These are phyloP conservation scores for Sylvia borin DNA, from an alignment of 2,797 vertebrate species.

Conservation along the genomic window DNA sequence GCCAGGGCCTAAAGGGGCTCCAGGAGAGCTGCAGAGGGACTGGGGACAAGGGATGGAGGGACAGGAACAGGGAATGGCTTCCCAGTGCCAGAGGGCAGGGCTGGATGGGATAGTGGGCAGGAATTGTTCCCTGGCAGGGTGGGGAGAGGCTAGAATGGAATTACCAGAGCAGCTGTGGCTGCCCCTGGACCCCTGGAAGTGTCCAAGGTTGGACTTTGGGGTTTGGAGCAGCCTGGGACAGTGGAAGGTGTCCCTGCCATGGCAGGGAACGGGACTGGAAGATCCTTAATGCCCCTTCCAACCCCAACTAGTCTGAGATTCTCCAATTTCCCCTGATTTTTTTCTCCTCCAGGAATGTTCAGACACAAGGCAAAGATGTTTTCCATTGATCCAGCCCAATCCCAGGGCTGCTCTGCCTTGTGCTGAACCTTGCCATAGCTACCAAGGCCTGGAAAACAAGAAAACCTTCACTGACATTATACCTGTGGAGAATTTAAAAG, in stretches of 20 bases:
- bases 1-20: neutral
- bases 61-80: neutral
- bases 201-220: fast-evolving
- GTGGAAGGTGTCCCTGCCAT: neutral
- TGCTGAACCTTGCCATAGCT: neutral
- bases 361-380: neutral
- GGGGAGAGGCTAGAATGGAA: neutral
- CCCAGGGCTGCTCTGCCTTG: neutral
- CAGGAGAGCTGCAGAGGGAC: neutral
- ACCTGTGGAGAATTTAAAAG: neutral
- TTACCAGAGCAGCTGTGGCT: neutral
- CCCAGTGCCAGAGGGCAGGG: too few species aligned
- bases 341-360: neutral
- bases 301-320: neutral
- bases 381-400: neutral
- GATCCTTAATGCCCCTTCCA: too few species aligned
- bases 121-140: neutral
- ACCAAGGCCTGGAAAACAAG: neutral
- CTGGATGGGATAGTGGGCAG: neutral
- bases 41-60: neutral
- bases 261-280: neutral
- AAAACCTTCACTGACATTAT: neutral
- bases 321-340: neutral
- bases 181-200: neutral
- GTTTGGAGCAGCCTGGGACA: neutral